Percentiles rank a stretch among this genome's conserved stretches.
Conservation (phyloP, 2,888 invertebrate genomes). For the Eupithecia pulchellata region DNA sequence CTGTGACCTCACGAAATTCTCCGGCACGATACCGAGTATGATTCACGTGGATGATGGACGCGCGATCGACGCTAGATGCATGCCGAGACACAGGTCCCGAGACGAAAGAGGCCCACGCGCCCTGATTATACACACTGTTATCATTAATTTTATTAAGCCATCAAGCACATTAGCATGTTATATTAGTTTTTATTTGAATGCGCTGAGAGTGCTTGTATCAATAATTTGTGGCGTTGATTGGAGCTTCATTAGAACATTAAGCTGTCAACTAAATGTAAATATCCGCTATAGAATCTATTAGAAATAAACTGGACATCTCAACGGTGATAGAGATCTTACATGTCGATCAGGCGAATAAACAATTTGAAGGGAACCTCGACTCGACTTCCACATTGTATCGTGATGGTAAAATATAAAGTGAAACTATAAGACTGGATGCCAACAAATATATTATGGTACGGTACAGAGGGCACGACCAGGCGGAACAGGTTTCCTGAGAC, state of each 20-base stretch:
- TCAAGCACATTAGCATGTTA: constrained; percentile 64
- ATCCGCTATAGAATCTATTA: constrained; percentile 48
- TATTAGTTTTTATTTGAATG: constrained; percentile 61
- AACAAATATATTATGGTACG: constrained; percentile 66
- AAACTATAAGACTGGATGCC: constrained; percentile 71
- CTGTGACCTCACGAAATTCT: constrained; percentile 85
- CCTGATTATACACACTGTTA: constrained; percentile 56
- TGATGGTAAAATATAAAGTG: constrained; percentile 73
- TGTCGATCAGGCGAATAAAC: constrained; percentile 39
- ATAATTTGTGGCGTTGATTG: constrained; percentile 54
- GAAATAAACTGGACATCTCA: constrained; percentile 34
- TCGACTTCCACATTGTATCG: constrained; percentile 56
- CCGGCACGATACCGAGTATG: constrained; percentile 77
- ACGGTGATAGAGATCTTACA: constrained; percentile 50
- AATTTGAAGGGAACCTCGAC: constrained; percentile 43
- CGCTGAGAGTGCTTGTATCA: constrained; percentile 49
- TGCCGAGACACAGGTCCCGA: constrained; percentile 63
- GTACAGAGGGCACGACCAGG: constrained; percentile 79
- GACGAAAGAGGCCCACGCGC: constrained; percentile 52
- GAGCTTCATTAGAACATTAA: constrained; percentile 57
- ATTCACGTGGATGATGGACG: constrained; percentile 80
- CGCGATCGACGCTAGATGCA: constrained; percentile 77
- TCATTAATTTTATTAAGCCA: constrained; percentile 68
- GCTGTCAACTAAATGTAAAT: constrained; percentile 59
- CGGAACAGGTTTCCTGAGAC: constrained; percentile 77